Evolutionary conservation across 1,140 invertebrate genomes (phyloP).

Genomic region (Ostrea denselamellosa): DNA sequence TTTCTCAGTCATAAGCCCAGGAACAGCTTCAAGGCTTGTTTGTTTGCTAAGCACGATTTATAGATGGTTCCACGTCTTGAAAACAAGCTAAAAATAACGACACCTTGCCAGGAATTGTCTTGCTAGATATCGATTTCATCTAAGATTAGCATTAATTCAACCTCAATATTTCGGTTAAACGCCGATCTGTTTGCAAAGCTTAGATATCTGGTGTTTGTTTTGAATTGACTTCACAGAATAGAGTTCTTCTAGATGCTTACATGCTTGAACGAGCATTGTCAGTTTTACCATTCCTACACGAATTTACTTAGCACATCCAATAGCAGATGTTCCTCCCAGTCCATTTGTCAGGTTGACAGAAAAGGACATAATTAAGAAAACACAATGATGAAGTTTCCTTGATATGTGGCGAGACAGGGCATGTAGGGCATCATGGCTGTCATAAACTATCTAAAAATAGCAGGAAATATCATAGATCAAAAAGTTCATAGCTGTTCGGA

Average conservation of each 20-base stretch:
- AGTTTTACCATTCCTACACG: too few relatives aligned
- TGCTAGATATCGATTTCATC: constrained; percentile 14
- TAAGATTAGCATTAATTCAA: constrained; percentile 34
- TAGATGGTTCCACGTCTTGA: constrained; percentile 28
- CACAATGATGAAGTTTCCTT: too few relatives aligned
- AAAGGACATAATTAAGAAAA: too few relatives aligned
- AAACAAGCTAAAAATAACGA: constrained; percentile 15
- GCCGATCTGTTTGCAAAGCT: constrained; percentile 34
- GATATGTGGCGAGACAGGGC: too few relatives aligned
- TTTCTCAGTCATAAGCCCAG: background rate
- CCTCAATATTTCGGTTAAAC: constrained; percentile 35
- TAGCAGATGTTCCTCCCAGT: too few relatives aligned
- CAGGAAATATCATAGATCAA: background rate
- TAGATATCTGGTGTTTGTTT: constrained; percentile 21
- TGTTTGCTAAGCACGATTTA: constrained; percentile 37
- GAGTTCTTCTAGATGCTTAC: background rate
- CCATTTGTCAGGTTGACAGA: too few relatives aligned
- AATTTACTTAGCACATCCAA: too few relatives aligned
- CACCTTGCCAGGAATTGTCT: constrained; percentile 25
- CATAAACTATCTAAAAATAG: too few relatives aligned
- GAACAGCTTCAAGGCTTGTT: constrained; percentile 2
- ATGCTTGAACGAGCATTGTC: too few relatives aligned
- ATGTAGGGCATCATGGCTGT: too few relatives aligned
- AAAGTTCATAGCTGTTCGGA: background rate
- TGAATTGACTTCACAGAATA: constrained; percentile 2